phyloP scores from a whole-genome alignment of 2,888 invertebrate genomes.

The Steinernema hermaphroditum region DNA sequence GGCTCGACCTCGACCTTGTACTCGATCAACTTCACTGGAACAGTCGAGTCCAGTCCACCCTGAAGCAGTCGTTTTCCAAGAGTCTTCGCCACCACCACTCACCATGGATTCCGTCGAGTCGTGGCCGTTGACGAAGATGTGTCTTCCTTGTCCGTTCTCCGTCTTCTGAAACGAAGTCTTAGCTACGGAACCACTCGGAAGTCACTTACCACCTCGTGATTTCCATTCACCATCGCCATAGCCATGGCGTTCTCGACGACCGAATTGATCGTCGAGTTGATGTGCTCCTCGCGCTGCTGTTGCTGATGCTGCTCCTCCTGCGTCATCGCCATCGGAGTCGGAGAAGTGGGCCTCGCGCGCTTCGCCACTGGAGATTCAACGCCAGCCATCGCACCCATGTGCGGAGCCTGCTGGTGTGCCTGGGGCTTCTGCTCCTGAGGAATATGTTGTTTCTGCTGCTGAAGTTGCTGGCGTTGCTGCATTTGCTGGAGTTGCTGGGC shows the following conservation, averaged over 20 bases:
- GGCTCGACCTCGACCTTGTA: not conserved
- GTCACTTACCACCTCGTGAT: not conserved
- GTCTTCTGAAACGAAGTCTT: not conserved
- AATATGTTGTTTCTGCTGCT: not conserved
- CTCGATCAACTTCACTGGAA: not conserved
- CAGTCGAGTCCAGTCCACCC: not conserved
- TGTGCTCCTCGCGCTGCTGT: conserved; percentile 15
- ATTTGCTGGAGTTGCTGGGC: conserved; percentile 11
- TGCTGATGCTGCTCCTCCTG: conserved; percentile 7
- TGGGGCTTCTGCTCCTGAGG: no score
- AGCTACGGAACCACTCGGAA: not conserved
- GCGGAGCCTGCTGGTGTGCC: not conserved
- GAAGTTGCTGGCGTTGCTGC: not conserved
- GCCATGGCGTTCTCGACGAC: conserved; percentile 7
- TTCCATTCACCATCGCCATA: not conserved
- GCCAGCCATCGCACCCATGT: not conserved
- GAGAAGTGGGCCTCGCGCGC: not conserved
- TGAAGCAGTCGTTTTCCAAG: not conserved
- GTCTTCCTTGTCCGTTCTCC: conserved; percentile 10
- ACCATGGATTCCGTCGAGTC: conserved; percentile 21
- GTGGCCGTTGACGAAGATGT: conserved; percentile 24
- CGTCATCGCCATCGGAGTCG: not conserved
- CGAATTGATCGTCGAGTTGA: conserved; percentile 15
- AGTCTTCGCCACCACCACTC: not conserved
- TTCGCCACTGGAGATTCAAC: not conserved